Conservation (phyloP, 2,888 invertebrate genomes). For the Vannuccia rotundouncinata region DNA sequence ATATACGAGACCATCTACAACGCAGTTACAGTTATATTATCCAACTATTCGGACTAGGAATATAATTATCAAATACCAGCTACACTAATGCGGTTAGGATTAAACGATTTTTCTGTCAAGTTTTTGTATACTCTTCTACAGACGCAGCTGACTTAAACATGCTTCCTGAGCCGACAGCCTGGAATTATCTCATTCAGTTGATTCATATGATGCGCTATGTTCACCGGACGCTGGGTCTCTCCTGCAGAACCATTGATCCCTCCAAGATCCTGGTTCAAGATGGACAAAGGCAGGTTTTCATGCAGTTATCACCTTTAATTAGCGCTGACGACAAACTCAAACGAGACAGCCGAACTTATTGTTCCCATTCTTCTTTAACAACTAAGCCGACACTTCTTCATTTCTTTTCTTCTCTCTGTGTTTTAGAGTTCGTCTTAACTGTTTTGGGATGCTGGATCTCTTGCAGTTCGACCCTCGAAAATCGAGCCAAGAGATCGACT, state of each 20-base stretch:
- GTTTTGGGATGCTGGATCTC: conserved; percentile 16
- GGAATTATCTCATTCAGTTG: conserved; percentile 27
- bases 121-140: too few relatives aligned
- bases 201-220: conserved; percentile 30
- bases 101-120: too few relatives aligned
- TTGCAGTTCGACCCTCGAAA: neutral
- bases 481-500: neutral
- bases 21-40: too few relatives aligned
- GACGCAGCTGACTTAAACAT: conserved; percentile 28
- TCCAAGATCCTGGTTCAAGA: conserved; percentile 30
- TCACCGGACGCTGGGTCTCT: neutral
- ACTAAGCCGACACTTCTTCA: neutral
- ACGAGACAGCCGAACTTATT: too few relatives aligned
- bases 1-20: too few relatives aligned
- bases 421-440: conserved; percentile 27
- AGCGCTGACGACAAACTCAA: too few relatives aligned
- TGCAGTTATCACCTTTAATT: too few relatives aligned
- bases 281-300: neutral
- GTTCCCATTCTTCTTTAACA: too few relatives aligned
- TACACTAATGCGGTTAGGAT: too few relatives aligned
- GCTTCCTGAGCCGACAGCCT: conserved; percentile 2
- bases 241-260: conserved; percentile 28
- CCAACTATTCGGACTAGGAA: too few relatives aligned
- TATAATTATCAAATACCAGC: too few relatives aligned
- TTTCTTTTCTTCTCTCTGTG: neutral